Conservation (phyloP, 2,888 invertebrate species). For the Suillia variegata region DNA sequence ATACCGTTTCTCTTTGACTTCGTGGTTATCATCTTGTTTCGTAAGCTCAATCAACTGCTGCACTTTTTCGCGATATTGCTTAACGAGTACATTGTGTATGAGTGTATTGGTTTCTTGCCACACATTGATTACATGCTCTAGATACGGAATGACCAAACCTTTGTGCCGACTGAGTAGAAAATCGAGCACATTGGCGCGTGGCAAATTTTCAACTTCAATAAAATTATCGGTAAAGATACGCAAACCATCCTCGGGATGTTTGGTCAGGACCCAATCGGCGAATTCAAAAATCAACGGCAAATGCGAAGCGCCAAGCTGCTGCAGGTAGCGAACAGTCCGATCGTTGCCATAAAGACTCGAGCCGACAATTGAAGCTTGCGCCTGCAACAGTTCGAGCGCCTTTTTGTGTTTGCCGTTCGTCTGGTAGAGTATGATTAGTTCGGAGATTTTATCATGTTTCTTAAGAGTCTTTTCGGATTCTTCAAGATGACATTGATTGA, state of each 20-base stretch:
- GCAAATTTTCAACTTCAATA: constrained; percentile 85
- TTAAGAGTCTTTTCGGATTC: constrained; percentile 91
- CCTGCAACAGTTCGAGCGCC: constrained; percentile 85
- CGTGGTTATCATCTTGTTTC: constrained; percentile 48
- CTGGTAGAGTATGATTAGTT: constrained; percentile 94
- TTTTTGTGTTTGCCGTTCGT: constrained; percentile 90
- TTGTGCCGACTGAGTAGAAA: constrained; percentile 84
- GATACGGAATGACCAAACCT: constrained; percentile 83
- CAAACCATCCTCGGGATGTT: constrained; percentile 87
- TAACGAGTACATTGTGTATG: constrained; percentile 90
- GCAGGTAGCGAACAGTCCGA: constrained; percentile 87
- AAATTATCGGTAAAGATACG: constrained; percentile 87
- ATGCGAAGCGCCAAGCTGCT: constrained; percentile 81
- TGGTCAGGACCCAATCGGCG: constrained; percentile 87
- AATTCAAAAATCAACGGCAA: constrained; percentile 91
- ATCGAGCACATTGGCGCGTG: constrained; percentile 85
- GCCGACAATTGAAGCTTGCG: constrained; percentile 68
- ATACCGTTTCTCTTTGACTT: neutral
- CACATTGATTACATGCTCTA: constrained; percentile 89
- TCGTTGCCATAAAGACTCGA: constrained; percentile 81
- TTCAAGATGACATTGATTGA: constrained; percentile 91
- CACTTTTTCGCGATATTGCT: constrained; percentile 83
- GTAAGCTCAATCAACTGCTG: constrained; percentile 58
- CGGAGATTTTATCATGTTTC: constrained; percentile 86
- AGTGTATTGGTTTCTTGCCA: constrained; percentile 86